Percentiles rank a stretch among this genome's conserved stretches.
Conservation (phyloP, 2,113 vertebrate genomes). For the Murina feae region DNA sequence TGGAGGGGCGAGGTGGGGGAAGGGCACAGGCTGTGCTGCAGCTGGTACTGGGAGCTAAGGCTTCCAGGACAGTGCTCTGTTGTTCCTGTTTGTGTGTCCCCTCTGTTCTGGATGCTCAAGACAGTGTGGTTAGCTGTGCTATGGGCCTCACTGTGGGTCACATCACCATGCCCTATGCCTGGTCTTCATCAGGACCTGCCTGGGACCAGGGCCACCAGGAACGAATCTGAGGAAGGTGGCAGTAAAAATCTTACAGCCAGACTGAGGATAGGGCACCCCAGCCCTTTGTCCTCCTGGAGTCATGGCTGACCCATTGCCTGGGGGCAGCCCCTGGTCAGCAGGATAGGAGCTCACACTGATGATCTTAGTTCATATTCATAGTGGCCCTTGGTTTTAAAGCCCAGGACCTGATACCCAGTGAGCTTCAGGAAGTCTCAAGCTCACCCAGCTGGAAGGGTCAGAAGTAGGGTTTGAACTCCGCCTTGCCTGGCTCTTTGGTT, state of each 20-base stretch:
- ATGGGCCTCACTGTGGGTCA: background rate
- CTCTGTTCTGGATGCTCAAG: background rate
- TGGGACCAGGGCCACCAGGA: background rate
- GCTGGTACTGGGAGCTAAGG: background rate
- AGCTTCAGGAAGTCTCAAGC: background rate
- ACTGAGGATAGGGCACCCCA: background rate
- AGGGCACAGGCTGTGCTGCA: background rate
- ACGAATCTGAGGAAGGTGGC: background rate
- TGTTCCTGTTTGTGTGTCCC: background rate
- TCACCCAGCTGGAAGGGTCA: background rate
- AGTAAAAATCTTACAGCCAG: too few species aligned
- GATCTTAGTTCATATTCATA: background rate
- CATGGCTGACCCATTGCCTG: background rate
- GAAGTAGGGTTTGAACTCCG: background rate
- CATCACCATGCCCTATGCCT: fast-evolving
- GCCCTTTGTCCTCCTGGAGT: background rate
- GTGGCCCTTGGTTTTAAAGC: background rate
- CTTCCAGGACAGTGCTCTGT: background rate
- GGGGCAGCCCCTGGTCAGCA: background rate
- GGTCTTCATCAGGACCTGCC: background rate
- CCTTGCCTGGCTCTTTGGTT: background rate
- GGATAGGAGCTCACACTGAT: background rate
- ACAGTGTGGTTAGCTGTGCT: background rate
- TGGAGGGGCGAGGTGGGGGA: background rate
- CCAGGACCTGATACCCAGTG: background rate